Evolutionary conservation across 1,140 invertebrate genomes (phyloP).

Genomic region (Ganaspis sp.): DNA sequence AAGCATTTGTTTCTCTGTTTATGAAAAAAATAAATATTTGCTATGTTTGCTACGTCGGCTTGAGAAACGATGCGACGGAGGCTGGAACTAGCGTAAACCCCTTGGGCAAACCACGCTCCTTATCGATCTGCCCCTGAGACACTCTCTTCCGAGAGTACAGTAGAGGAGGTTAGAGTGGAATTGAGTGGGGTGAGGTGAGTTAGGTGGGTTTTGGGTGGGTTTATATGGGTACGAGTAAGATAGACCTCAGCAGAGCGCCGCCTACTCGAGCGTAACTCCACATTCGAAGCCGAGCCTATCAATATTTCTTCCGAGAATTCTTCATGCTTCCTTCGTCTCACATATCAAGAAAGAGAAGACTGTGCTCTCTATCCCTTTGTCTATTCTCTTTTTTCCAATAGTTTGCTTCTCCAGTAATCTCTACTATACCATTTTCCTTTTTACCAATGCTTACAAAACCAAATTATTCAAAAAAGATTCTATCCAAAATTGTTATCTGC

Average conservation of each 20-base stretch:
- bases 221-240: constrained; percentile 60
- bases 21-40: constrained; percentile 52
- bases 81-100: constrained; percentile 69
- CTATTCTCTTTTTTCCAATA: constrained; percentile 40
- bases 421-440: constrained; percentile 17
- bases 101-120: constrained; percentile 70
- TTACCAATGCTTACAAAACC: neutral
- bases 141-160: constrained; percentile 55
- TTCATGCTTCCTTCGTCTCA: constrained; percentile 48
- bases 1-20: no score
- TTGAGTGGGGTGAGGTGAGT: constrained; percentile 49
- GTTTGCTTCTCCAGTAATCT: constrained; percentile 29
- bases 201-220: constrained; percentile 38
- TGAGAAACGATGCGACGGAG: constrained; percentile 59
- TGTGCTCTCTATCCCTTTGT: constrained; percentile 33
- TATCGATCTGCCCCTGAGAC: constrained; percentile 73
- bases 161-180: constrained; percentile 54
- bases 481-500: no score
- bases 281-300: constrained; percentile 74
- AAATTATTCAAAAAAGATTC: neutral
- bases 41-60: constrained; percentile 45
- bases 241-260: constrained; percentile 65
- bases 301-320: constrained; percentile 74
- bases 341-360: constrained; percentile 26
- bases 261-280: constrained; percentile 76